These are phyloP conservation scores for Brachypodius melanocephalos DNA, from an alignment of 2,113 vertebrate genomes.

Conservation along the genomic window DNA sequence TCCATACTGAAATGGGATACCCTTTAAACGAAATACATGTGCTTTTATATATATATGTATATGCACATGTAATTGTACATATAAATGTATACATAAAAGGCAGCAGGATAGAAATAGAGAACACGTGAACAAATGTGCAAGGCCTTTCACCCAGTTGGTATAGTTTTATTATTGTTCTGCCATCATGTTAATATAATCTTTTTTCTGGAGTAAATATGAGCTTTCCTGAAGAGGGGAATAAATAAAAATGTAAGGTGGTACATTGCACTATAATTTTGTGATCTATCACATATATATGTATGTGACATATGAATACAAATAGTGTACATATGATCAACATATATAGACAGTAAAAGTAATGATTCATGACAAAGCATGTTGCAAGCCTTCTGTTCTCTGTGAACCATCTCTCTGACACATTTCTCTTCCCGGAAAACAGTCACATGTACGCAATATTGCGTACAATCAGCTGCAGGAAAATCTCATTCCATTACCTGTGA, in stretches of 20 bases:
- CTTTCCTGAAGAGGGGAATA: background rate
- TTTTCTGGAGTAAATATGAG: background rate
- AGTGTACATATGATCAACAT: background rate
- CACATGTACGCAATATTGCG: background rate
- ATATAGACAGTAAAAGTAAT: background rate
- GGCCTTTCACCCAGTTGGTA: background rate
- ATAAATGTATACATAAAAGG: background rate
- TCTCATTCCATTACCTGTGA: background rate
- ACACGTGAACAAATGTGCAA: rapidly evolving
- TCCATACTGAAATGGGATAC: background rate
- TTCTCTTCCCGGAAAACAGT: background rate
- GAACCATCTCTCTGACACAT: background rate
- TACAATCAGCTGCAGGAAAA: background rate
- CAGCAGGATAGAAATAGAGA: background rate
- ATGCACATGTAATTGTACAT: background rate
- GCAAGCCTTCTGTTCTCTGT: background rate
- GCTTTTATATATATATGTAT: background rate
- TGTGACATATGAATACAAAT: background rate
- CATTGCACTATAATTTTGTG: background rate
- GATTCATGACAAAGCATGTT: background rate
- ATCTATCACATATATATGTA: background rate
- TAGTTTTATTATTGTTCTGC: background rate
- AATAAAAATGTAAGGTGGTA: background rate
- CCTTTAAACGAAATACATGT: background rate
- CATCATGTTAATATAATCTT: background rate